Base-by-base conservation (phyloP, 2,113 vertebrate species). In the Aegithalos caudatus region DNA sequence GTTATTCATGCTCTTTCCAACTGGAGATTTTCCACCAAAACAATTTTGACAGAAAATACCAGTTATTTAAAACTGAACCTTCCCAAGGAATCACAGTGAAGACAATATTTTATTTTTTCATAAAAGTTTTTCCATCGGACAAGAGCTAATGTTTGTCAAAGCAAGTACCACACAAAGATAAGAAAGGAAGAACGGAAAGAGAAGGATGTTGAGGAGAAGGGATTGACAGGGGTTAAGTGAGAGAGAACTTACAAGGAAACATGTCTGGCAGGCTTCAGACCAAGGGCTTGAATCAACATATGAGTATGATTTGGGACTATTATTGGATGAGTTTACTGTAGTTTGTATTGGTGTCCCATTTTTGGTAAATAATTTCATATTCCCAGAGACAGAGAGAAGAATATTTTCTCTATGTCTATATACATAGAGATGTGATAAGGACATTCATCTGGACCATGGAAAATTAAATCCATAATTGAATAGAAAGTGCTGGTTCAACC, bases 401-500 rank as follows among this genome's bases (percentile, higher is more conserved):
- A 48, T 70, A 81, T 74, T 70, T 90, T 40, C 21, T 95, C 11
- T 48, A 2, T 27, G 31, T 29, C 20, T 70, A 3, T 27, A 40
- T 24, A 71, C 8, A 33, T 9, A 80, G 25, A 42, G 5, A 24
- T 23, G 3, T 12, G 27, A 50, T 40, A 69, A 80, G 8, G 9
- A 7, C 23, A 45, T 45, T 88, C 37, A 73, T 48, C 45, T 76
- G 10, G 12, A 78, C 28, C 21, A 7, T 24, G 29, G 21, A 66
- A 86, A 88, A 72, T 47, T 51, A 38, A 10, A 40, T 56, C 77
- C 13, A 58, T 14, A 9, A 66, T 7, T 80, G 19, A 80, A 60
- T 7, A 20, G 7, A 20, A 37, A 40, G 1, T 33, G 2, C 1
- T 86, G 18, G 65, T 58, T 60, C 14, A 71, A 22, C 0, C 1